Evolutionary conservation across 2,888 invertebrate genomes (phyloP).

Genomic region (Julus scandinavius): DNA sequence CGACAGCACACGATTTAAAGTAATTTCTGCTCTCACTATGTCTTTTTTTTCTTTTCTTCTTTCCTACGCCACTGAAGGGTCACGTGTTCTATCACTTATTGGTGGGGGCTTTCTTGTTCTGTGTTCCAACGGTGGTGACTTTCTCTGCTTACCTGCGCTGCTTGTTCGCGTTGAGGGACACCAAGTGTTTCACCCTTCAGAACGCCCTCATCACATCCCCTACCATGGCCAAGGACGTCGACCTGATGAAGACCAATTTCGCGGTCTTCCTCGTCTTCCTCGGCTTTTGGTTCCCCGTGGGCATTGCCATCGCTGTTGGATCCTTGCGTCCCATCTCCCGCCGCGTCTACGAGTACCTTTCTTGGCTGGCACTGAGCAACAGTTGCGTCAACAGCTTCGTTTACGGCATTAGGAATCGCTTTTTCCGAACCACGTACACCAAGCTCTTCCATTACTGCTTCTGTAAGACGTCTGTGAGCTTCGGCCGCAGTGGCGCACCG

Average conservation of each 20-base stretch:
- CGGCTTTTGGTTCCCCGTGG: conserved; percentile 76
- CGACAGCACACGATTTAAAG: no score
- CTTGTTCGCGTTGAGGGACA: conserved; percentile 70
- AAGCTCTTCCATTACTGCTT: conserved; percentile 83
- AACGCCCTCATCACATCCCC: conserved; percentile 53
- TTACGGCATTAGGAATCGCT: conserved; percentile 74
- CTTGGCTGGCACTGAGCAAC: conserved; percentile 77
- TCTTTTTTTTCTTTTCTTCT: not conserved
- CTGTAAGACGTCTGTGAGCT: conserved; percentile 79
- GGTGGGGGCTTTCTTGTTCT: conserved; percentile 72
- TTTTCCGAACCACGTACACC: conserved; percentile 76
- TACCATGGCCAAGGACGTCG: conserved; percentile 70
- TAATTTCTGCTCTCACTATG: not conserved
- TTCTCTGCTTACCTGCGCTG: conserved; percentile 70
- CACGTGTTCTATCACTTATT: conserved; percentile 67
- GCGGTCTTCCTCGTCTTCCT: conserved; percentile 74
- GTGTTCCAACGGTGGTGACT: conserved; percentile 72
- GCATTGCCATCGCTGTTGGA: conserved; percentile 72
- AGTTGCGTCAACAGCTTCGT: conserved; percentile 76
- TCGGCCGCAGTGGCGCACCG: conserved; percentile 66
- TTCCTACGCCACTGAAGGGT: conserved; percentile 47
- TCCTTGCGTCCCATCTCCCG: conserved; percentile 61
- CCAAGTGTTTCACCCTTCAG: conserved; percentile 56
- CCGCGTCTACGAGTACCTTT: conserved; percentile 72
- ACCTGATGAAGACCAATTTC: conserved; percentile 74